These are phyloP conservation scores for Psylliodes chrysocephalus DNA, from an alignment of 2,888 invertebrate genomes.

Conservation along the genomic window DNA sequence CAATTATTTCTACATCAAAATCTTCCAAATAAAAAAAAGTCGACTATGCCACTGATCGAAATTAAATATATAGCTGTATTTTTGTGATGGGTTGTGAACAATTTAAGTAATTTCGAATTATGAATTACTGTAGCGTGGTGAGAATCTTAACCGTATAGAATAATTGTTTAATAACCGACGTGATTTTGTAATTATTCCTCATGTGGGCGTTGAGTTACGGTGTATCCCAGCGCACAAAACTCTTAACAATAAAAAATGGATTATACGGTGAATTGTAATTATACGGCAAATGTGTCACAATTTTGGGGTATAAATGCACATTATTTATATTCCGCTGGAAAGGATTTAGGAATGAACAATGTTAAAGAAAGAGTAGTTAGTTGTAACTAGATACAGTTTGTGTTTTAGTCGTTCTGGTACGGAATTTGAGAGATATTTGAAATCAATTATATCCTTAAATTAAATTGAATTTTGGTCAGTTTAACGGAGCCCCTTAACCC, in stretches of 20 bases:
- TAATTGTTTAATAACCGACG: constrained; percentile 19
- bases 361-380: no score
- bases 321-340: no score
- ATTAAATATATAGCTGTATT: constrained; percentile 12
- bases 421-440: no score
- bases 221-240: neutral
- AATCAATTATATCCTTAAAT: no score
- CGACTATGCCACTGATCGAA: neutral
- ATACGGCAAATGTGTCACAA: neutral
- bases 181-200: constrained; percentile 4
- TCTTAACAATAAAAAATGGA: neutral
- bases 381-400: no score
- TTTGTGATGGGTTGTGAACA: constrained; percentile 13
- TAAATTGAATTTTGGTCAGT: no score
- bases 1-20: no score
- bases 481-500: no score
- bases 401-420: no score
- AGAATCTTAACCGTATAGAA: constrained; percentile 5
- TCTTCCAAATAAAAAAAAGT: no score
- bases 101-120: constrained; percentile 19
- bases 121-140: constrained; percentile 17
- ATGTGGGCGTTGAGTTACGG: constrained; percentile 1
- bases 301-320: no score
- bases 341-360: no score
- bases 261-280: neutral